Evolutionary conservation across 2,113 vertebrate species (phyloP), one percentile per base, ranked within the genome.

Genomic region (Calypte anna): DNA sequence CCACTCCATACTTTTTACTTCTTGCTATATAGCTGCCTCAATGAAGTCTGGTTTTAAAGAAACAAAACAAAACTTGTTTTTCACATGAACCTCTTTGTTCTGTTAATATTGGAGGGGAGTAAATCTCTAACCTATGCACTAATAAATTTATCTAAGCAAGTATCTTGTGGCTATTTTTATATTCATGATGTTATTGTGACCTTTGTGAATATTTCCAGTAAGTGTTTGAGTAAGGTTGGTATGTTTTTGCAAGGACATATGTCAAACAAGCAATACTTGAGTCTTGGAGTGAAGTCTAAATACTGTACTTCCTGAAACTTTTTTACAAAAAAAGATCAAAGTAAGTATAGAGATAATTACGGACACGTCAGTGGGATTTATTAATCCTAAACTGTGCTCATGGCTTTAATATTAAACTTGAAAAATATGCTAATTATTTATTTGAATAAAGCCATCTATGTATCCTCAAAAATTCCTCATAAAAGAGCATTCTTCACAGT

Each of bases 81-180:
- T 78, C 72, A 90, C 44, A 8, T 68, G 61, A 69, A 67, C 76
- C 40, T 89, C 62, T 88, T 61, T 61, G 77, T 77, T 54, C 25
- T 91, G 63, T 93, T 95, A 64, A 82, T 70, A 17, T 19, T 50
- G n/a, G 58, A 91, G 68, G 58, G 82, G 82, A 92, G 46, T 24
- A 38, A 72, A 85, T 90, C 63, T 93, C 83, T 95, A 93, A 95
- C 91, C 91, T 90, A 30, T 97, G 94, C 94, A 95, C 96, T 94
- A 97, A 97, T 97, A 97, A 96, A 95, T 93, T 95, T 91, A 94
- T 91, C 40, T 50, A 80, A 94, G 73, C 55, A 21, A 95, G 31
- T 48, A 43, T 81, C 40, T 44, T 27, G 69, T 94, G 90, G 28
- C 70, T 83, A 2, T 2, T 86, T 36, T 30, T 53, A n/a, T 89